Percentiles rank a stretch among this genome's conserved stretches.
phyloP scores from a whole-genome alignment of 2,797 vertebrate species.

The Novumbra hubbsi region DNA sequence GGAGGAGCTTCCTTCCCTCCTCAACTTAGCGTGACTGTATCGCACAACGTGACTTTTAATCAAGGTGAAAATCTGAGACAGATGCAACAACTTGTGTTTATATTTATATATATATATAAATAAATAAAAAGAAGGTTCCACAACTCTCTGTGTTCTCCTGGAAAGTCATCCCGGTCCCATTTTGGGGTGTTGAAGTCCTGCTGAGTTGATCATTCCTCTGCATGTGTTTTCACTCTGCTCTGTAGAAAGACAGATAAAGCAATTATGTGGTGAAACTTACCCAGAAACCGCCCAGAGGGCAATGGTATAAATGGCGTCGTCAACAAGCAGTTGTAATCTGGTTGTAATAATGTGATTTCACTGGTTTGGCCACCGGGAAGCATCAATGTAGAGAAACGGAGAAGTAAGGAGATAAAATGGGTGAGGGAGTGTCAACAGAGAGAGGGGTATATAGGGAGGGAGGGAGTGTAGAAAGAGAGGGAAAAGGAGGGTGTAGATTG shows the following conservation, averaged over 20 bases:
- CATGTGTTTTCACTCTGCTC: slow-evolving; percentile 2
- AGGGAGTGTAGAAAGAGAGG: not conserved
- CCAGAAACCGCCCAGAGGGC: not conserved
- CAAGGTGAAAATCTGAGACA: not conserved
- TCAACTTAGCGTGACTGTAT: not conserved
- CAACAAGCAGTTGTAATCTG: not conserved
- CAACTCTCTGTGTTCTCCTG: not conserved
- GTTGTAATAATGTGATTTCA: not conserved
- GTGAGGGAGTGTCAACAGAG: not conserved
- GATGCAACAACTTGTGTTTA: not conserved
- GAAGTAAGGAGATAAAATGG: not conserved
- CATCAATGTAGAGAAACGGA: not conserved
- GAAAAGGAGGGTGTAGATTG: no score
- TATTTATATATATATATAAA: not conserved
- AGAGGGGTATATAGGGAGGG: not conserved
- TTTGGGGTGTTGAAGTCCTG: slow-evolving; percentile 3
- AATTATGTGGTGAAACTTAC: not conserved
- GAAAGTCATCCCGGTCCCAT: slow-evolving; percentile 2
- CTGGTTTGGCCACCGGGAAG: not conserved
- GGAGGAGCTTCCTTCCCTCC: not conserved
- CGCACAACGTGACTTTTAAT: not conserved
- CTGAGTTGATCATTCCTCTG: slow-evolving; percentile 9
- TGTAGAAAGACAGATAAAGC: slow-evolving; percentile 14
- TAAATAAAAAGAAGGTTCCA: not conserved
- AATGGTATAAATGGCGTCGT: not conserved